Base-by-base conservation (phyloP, 2,113 vertebrate species). In the Tricholaema leucomelas region DNA sequence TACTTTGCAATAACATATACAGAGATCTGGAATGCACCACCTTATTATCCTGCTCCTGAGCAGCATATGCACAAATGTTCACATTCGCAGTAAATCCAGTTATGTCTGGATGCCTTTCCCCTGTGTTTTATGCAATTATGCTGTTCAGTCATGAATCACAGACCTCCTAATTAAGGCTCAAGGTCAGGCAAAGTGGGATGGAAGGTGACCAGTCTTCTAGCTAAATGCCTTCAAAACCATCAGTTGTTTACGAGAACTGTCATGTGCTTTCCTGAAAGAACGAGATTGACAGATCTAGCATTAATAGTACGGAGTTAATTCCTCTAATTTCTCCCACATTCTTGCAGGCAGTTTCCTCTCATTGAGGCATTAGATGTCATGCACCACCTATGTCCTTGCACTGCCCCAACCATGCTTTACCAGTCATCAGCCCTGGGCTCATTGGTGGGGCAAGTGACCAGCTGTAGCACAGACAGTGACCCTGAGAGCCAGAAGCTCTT, bases 221-320 rank as follows among this genome's bases (percentile, higher is more conserved):
- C 48, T 84, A 71, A 73, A 87, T 59, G 30, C 50, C 31, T 86
- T 48, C 81, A 74, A 71, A 91, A 33, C 38, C 24, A 20, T 67
- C 0, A 0, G 71, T 14, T 92, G 58, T 85, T 96, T 92, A 90
- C 3, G 5, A 58, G 33, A 93, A 75, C 83, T 79, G 56, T 46
- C 3, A 0, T 52, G n/a, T 5, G 4, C 63, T 94, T 93, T 87
- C 67, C 60, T 61, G 30, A 76, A 81, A 76, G 63, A 84, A 61
- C 31, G 55, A 87, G 63, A 76, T 3, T 82, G 87, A 67, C 81
- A 87, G 60, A 81, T 78, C 63, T 90, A 63, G 36, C 46, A 94
- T 92, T 88, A 94, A 94, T 84, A 88, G 88, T 94, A 88, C 59
- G 54, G 85, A 88, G 71, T 91, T 90, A 86, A 90, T 92, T 95